phyloP scores from a whole-genome alignment of 2,888 invertebrate genomes.

The Cecidostiba fungosa region DNA sequence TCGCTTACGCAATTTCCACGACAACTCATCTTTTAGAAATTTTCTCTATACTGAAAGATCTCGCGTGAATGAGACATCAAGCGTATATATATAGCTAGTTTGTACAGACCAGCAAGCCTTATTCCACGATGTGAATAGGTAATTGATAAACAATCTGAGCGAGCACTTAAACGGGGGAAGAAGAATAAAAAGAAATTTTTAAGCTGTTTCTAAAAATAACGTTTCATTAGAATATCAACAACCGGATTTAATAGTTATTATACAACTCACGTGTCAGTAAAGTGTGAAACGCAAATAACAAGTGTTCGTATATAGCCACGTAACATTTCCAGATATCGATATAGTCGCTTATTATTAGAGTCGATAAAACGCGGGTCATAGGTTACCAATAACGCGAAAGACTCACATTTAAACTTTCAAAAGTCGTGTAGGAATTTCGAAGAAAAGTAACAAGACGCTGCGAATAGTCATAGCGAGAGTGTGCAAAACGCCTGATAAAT shows the following conservation, averaged over 20 bases:
- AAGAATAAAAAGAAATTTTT: background rate
- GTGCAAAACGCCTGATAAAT: slow-evolving; percentile 11
- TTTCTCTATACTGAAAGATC: background rate
- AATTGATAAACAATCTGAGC: background rate
- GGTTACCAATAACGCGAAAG: background rate
- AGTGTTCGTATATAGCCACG: background rate
- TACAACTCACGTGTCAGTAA: background rate
- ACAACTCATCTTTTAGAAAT: slow-evolving; percentile 2
- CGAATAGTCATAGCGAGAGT: background rate
- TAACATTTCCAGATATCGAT: background rate
- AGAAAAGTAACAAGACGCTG: background rate
- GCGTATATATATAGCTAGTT: background rate
- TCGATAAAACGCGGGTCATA: background rate
- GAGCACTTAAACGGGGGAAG: background rate
- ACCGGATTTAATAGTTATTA: background rate
- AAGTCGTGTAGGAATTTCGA: background rate
- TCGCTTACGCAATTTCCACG: background rate
- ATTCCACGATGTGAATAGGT: background rate
- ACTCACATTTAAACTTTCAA: background rate
- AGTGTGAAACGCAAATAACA: background rate
- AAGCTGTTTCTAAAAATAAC: background rate
- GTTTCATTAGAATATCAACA: background rate
- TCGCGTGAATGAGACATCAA: background rate
- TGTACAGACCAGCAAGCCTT: background rate
- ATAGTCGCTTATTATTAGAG: background rate